Evolutionary conservation across 1,140 invertebrate species (phyloP), one percentile per base, ranked within the genome.

Genomic region (Eriocheir sinensis): DNA sequence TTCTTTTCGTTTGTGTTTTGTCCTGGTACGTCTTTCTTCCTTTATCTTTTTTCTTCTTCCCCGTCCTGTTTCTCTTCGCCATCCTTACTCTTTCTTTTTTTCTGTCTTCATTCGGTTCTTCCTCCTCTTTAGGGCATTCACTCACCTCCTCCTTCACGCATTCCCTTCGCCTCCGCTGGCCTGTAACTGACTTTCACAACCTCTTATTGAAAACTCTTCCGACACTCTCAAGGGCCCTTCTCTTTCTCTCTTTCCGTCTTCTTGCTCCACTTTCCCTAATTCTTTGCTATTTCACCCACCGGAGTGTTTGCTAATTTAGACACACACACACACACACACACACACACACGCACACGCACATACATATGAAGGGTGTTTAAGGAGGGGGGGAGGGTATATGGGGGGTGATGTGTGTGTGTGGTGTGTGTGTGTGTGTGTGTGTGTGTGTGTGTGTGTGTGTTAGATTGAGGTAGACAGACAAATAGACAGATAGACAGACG

Each of bases 261-360:
- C 60, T 72, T 12, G n/a, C 27, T 72, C 60, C 60, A 72, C 60
- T n/a, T 72, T 72, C 60, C 8, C 48, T 72, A 12, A n/a, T 72
- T 72, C 60, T 72, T n/a, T n/a, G n/a, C n/a, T n/a, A n/a, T n/a
- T n/a, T n/a, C 60, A 72, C 60, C 60, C 60, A 72, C 21, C 60
- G 48, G 48, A 17, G 21, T 9, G 48, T 9, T 53, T 21, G 48
- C 21, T 53, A 21, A 21, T n/a, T 3, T 1, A n/a, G 0, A n/a
- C 21, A 72, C 60, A 72, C 60, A 72, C 60, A 72, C 60, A 72
- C 60, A 72, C 60, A 72, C 60, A 72, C 60, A 72, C 60, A 72
- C 60, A 72, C 60, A 72, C 60, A 72, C 60, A 60, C 53, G 27
- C 53, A 60, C 53, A 60, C 4, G 27, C 53, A 60, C 53, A 60